Base-by-base conservation (phyloP, 1,140 invertebrate genomes). In the Trypoxylus dichotomus region DNA sequence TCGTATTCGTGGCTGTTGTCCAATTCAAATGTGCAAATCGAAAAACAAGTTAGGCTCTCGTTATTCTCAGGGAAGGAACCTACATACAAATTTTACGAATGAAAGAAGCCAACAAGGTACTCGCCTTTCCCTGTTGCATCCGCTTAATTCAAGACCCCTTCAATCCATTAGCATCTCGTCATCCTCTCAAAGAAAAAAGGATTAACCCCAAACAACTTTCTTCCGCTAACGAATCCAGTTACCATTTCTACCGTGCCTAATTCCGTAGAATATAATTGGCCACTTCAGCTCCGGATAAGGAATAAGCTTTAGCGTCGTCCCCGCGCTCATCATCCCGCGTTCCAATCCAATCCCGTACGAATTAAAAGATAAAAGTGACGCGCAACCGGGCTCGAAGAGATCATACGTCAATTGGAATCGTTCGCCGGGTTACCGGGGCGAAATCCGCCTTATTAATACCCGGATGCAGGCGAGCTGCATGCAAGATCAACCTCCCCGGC, bases 11-110 rank as follows among this genome's bases (percentile, higher is more conserved):
- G n/a, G n/a, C n/a, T n/a, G n/a, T n/a, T n/a, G n/a, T n/a, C n/a
- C n/a, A n/a, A n/a, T n/a, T n/a, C n/a, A n/a, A n/a, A n/a, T n/a
- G n/a, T n/a, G n/a, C n/a, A n/a, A n/a, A n/a, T n/a, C n/a, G n/a
- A n/a, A n/a, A n/a, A n/a, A n/a, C n/a, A n/a, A n/a, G n/a, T n/a
- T n/a, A n/a, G n/a, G n/a, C n/a, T n/a, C n/a, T n/a, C n/a, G n/a
- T n/a, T n/a, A n/a, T n/a, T n/a, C n/a, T n/a, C n/a, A n/a, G n/a
- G n/a, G n/a, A n/a, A n/a, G n/a, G n/a, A n/a, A n/a, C n/a, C n/a
- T n/a, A n/a, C n/a, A 37, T 32, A 15, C 71, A 43, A 77, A 32
- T 71, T 60, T 77, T 63, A 71, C n/a, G 11, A 27, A 37, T 15
- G 60, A 72, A 72, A 63, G 7, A 47, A 13, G 7, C 7, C 47